Percentiles rank a stretch among this genome's conserved stretches.
These are phyloP conservation scores for Tridacna gigas DNA, from an alignment of 2,888 invertebrate genomes.

Conservation along the genomic window DNA sequence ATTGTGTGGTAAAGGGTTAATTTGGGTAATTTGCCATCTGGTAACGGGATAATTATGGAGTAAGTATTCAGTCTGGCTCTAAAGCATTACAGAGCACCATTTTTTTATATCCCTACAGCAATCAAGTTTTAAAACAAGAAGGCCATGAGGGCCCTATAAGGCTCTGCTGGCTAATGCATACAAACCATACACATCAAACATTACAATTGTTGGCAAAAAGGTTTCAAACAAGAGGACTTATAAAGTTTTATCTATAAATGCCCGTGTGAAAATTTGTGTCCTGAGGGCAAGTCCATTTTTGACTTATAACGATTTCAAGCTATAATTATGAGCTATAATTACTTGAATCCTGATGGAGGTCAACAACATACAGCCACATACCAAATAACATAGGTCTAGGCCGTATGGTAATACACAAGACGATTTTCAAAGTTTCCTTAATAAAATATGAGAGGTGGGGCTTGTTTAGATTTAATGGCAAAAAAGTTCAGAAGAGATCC, in stretches of 20 bases:
- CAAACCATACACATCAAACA: background rate
- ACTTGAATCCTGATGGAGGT: background rate
- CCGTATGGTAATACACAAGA: background rate
- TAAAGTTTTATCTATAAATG: background rate
- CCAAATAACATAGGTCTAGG: background rate
- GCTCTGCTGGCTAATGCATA: background rate
- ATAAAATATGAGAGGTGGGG: no score
- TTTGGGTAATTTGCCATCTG: no score
- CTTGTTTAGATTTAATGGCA: no score
- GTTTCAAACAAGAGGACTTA: background rate
- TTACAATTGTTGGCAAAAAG: background rate
- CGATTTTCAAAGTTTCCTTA: background rate
- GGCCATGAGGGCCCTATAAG: constrained; percentile 4
- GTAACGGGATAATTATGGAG: no score
- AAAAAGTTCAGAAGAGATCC: no score
- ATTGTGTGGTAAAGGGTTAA: no score
- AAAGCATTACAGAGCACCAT: no score
- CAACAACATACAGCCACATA: background rate
- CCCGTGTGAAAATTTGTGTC: background rate
- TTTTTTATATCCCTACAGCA: no score
- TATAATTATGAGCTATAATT: background rate
- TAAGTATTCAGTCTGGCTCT: no score
- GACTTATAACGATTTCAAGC: no score
- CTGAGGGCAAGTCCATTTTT: background rate
- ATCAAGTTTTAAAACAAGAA: background rate